These are phyloP conservation scores for Cryptocephalus primarius DNA, from an alignment of 2,888 invertebrate genomes.

Conservation along the genomic window DNA sequence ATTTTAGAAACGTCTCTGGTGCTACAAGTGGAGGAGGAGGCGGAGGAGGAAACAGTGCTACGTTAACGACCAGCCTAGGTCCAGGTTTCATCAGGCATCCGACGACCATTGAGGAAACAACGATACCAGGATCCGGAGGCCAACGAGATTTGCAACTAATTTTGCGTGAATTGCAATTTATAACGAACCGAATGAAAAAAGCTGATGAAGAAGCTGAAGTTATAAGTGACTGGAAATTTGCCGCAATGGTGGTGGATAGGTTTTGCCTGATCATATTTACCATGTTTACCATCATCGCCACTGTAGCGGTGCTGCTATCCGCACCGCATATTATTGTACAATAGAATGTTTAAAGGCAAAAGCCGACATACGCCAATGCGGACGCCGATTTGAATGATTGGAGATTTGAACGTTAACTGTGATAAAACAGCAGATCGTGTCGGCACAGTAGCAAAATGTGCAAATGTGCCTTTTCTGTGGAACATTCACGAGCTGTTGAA, in stretches of 20 bases:
- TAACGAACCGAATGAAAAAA: constrained; percentile 87
- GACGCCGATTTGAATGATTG: constrained; percentile 5
- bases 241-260: constrained; percentile 96
- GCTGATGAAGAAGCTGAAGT: constrained; percentile 88
- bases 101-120: constrained; percentile 63
- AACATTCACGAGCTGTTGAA: constrained; percentile 35
- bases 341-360: constrained; percentile 35
- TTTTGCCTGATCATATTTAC: constrained; percentile 94
- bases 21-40: constrained; percentile 14
- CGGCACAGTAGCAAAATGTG: constrained; percentile 34
- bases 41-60: constrained; percentile 28
- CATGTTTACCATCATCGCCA: constrained; percentile 85
- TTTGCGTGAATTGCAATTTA: constrained; percentile 86
- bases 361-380: constrained; percentile 3
- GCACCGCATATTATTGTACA: constrained; percentile 94
- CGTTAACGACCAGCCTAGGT: constrained; percentile 32
- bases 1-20: constrained; percentile 70
- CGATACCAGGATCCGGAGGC: constrained; percentile 43
- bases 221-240: constrained; percentile 96
- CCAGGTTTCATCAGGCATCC: constrained; percentile 55
- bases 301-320: constrained; percentile 80
- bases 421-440: constrained; percentile 36
- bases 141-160: constrained; percentile 84
- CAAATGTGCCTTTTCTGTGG: constrained; percentile 36
- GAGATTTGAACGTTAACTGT: constrained; percentile 35